Evolutionary conservation across 2,113 vertebrate genomes (phyloP).

Genomic region (Petaurus breviceps): DNA sequence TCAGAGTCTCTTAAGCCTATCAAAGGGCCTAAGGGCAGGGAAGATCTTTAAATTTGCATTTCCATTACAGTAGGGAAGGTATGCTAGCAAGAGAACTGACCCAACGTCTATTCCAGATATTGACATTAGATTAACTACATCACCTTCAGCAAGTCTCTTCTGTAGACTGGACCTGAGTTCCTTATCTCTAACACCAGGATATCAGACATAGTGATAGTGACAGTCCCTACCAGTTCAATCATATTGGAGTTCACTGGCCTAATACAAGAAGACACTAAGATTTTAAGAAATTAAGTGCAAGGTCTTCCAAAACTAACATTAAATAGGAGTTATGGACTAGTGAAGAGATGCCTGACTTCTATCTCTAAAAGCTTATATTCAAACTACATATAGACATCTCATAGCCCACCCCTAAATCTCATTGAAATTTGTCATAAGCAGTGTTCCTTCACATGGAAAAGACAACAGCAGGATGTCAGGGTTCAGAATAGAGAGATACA

Average conservation of each 20-base stretch:
- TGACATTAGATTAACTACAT: background rate
- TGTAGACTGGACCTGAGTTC: background rate
- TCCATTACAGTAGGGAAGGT: no score
- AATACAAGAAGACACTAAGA: background rate
- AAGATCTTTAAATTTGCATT: no score
- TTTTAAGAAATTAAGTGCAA: background rate
- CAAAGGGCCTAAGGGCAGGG: no score
- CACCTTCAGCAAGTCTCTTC: background rate
- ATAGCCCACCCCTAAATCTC: background rate
- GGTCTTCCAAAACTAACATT: background rate
- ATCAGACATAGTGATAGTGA: constrained; percentile 14
- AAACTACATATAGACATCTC: background rate
- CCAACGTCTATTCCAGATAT: background rate
- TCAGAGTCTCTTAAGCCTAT: no score
- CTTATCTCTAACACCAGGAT: background rate
- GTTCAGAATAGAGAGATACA: background rate
- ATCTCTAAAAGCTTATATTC: background rate
- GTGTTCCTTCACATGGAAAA: background rate
- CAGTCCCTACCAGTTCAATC: background rate
- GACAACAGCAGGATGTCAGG: background rate
- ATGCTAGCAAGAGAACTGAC: background rate
- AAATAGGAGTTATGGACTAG: background rate
- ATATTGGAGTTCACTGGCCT: background rate
- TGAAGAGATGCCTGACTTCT: background rate
- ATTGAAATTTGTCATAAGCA: background rate